phyloP scores from a whole-genome alignment of 1,140 invertebrate genomes.

The Ostrea edulis region DNA sequence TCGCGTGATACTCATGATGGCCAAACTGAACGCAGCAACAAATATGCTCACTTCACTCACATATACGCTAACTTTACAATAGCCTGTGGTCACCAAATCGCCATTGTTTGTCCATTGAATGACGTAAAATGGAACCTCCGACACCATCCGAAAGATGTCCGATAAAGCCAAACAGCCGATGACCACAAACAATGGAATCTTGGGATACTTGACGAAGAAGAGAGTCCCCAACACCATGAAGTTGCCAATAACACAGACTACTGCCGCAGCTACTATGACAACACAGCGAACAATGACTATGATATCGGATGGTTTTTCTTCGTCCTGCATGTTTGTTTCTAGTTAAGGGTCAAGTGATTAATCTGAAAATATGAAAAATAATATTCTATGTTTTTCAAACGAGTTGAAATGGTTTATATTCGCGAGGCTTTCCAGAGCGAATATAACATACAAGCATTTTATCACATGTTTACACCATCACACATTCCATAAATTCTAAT shows the following conservation, averaged over 20 bases:
- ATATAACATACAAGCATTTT: too few relatives aligned
- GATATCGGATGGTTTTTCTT: slow-evolving; percentile 39
- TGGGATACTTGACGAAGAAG: slow-evolving; percentile 61
- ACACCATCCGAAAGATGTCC: slow-evolving; percentile 63
- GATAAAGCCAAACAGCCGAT: slow-evolving; percentile 66
- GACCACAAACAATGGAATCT: slow-evolving; percentile 67
- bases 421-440: too few relatives aligned
- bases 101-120: slow-evolving; percentile 59
- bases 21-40: slow-evolving; percentile 69
- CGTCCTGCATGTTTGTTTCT: slow-evolving; percentile 8
- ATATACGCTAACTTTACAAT: slow-evolving; percentile 70
- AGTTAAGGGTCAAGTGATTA: not conserved
- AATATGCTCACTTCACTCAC: slow-evolving; percentile 61
- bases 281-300: slow-evolving; percentile 49
- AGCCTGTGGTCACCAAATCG: slow-evolving; percentile 60
- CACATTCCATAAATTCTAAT: too few relatives aligned
- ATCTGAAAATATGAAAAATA: slow-evolving; percentile 11
- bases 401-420: not conserved
- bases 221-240: slow-evolving; percentile 66
- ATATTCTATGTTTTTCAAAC: not conserved
- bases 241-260: slow-evolving; percentile 72
- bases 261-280: slow-evolving; percentile 65
- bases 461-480: too few relatives aligned
- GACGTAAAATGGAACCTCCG: slow-evolving; percentile 66
- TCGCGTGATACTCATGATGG: slow-evolving; percentile 65